Evolutionary conservation across 2,113 vertebrate genomes (phyloP).

Genomic region (Coptodon rendalli): DNA sequence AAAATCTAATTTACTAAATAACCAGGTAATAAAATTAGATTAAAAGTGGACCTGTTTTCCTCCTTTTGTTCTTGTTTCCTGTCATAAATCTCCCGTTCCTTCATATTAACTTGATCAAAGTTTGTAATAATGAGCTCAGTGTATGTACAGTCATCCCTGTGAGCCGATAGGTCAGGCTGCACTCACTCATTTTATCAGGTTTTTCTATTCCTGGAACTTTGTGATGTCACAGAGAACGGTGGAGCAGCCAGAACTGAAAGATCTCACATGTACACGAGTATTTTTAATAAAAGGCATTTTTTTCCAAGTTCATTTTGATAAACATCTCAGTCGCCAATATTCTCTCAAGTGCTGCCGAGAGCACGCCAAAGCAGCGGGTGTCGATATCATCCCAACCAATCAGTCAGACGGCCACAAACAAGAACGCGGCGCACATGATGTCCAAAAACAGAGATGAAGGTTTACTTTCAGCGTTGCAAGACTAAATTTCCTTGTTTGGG

Average conservation of each 20-base stretch:
- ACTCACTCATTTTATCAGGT: neutral
- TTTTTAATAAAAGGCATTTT: neutral
- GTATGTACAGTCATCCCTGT: fast-evolving
- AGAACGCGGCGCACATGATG: neutral
- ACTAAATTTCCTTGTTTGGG: neutral
- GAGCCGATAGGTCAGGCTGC: neutral
- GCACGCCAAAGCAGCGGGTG: neutral
- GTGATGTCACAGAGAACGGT: neutral
- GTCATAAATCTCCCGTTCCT: neutral
- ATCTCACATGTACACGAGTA: neutral
- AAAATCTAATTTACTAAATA: neutral
- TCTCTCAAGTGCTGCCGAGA: neutral
- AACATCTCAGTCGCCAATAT: neutral
- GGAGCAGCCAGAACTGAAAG: neutral
- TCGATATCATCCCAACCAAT: neutral
- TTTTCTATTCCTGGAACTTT: neutral
- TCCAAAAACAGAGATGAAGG: neutral
- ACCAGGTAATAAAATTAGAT: neutral
- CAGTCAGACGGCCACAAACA: neutral
- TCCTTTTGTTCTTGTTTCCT: neutral
- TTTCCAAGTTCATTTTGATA: neutral
- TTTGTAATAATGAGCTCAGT: neutral
- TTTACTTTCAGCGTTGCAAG: neutral
- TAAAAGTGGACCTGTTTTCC: neutral
- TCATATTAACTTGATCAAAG: neutral